Evolutionary conservation across 2,888 invertebrate genomes (phyloP).

Genomic region (Lucinisca nassula): DNA sequence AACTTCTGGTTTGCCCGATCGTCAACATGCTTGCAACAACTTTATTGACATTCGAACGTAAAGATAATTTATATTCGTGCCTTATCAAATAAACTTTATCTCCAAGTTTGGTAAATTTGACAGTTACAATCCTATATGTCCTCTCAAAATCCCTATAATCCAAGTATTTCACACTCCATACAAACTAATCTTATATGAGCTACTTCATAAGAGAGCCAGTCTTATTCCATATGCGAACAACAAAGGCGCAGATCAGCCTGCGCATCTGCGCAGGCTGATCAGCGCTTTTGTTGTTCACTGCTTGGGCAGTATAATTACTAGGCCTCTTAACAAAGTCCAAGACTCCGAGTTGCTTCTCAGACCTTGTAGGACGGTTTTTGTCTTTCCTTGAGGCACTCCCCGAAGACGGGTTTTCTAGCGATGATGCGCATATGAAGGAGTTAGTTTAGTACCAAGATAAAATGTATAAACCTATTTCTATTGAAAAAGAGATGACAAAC

Average conservation of each 20-base stretch:
- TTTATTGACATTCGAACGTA: background rate
- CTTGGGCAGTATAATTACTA: too few relatives aligned
- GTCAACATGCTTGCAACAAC: background rate
- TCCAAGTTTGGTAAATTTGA: constrained; percentile 24
- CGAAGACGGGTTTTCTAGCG: background rate
- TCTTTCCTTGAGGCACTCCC: background rate
- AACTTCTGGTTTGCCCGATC: background rate
- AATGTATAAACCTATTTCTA: constrained; percentile 3
- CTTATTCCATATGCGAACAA: too few relatives aligned
- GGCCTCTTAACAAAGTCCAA: too few relatives aligned
- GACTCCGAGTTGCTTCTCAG: too few relatives aligned
- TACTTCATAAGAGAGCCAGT: too few relatives aligned
- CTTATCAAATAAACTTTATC: constrained; percentile 27
- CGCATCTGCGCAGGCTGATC: too few relatives aligned
- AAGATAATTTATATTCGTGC: constrained; percentile 6
- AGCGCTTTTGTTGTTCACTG: too few relatives aligned
- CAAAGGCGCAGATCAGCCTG: too few relatives aligned
- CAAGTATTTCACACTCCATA: constrained; percentile 46
- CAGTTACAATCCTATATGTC: constrained; percentile 45
- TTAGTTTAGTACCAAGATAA: constrained; percentile 33
- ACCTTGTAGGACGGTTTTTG: too few relatives aligned
- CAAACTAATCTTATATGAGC: constrained; percentile 45
- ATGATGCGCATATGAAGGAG: too few relatives aligned
- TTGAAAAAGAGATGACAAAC: background rate
- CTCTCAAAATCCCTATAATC: constrained; percentile 45